Evolutionary conservation across 23 tunicate species (phyloP).

Genomic region (Ascidia mentula): DNA sequence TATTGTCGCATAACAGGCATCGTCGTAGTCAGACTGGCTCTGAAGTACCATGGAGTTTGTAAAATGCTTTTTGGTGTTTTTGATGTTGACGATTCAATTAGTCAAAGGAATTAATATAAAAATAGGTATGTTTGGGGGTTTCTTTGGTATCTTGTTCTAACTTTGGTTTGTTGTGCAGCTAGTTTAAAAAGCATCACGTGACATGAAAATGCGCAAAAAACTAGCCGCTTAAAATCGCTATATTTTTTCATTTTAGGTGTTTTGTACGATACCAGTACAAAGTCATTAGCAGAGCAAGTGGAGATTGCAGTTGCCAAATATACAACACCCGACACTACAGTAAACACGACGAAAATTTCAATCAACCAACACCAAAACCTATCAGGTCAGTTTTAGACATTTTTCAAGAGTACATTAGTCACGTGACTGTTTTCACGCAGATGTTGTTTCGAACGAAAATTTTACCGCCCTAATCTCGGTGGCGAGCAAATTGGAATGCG

Average conservation of each 20-base stretch:
- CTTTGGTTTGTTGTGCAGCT: too few species aligned
- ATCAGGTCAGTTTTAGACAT: neutral
- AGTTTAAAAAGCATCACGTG: too few species aligned
- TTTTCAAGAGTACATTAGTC: neutral
- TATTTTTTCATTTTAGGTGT: neutral
- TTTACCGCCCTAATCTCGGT: constrained; percentile 19
- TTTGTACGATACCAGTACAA: neutral
- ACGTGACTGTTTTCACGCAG: neutral
- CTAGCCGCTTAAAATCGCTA: too few species aligned
- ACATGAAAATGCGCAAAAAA: too few species aligned
- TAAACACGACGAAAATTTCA: neutral
- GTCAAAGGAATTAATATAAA: too few species aligned
- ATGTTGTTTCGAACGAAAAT: neutral
- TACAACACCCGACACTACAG: neutral
- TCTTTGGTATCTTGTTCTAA: too few species aligned
- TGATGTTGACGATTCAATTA: too few species aligned
- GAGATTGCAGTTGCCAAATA: neutral
- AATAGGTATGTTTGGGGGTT: too few species aligned
- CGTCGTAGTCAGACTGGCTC: too few species aligned
- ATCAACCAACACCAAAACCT: neutral
- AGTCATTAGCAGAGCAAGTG: neutral
- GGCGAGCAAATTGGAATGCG: constrained; percentile 28
- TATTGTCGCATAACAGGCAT: too few species aligned
- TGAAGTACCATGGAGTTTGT: too few species aligned
- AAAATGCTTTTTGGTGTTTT: too few species aligned